Evolutionary conservation across 1,140 invertebrate genomes (phyloP).

Genomic region (Holcopasites calliopsidis): DNA sequence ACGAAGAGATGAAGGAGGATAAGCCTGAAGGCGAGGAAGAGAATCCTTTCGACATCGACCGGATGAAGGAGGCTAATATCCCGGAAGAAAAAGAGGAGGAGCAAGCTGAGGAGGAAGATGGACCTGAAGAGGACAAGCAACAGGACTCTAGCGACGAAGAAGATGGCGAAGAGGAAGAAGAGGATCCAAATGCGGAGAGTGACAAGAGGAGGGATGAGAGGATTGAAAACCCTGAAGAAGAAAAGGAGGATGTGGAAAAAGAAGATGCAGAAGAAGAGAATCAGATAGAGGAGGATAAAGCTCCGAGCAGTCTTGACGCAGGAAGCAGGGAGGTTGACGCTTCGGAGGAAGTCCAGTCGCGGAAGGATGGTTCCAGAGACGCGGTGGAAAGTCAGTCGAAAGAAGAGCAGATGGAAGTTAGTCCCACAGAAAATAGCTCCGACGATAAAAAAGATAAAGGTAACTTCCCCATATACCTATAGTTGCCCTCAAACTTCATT

Average conservation of each 20-base stretch:
- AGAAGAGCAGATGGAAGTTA: conserved; percentile 51
- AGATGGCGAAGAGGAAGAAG: conserved; percentile 57
- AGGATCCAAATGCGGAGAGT: conserved; percentile 53
- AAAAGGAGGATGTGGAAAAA: conserved; percentile 64
- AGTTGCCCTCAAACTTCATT: background rate
- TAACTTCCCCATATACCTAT: background rate
- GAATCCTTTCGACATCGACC: conserved; percentile 91
- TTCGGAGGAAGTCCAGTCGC: conserved; percentile 68
- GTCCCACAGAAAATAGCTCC: conserved; percentile 72
- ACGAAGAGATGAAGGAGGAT: conserved; percentile 83
- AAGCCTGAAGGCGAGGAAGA: conserved; percentile 83
- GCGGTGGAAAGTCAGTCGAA: conserved; percentile 63
- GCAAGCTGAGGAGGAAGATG: conserved; percentile 61
- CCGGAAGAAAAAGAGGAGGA: conserved; percentile 65
- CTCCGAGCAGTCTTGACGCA: conserved; percentile 66
- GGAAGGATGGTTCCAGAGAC: conserved; percentile 72
- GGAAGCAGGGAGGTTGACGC: conserved; percentile 72
- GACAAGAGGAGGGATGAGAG: conserved; percentile 66
- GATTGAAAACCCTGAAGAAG: conserved; percentile 46
- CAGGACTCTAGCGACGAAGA: conserved; percentile 66
- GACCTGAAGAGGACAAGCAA: conserved; percentile 62
- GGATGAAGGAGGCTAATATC: conserved; percentile 82
- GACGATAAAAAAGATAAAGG: conserved; percentile 75
- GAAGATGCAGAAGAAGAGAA: conserved; percentile 72
- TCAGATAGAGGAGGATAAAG: conserved; percentile 68